Conservation (phyloP, 2,113 vertebrate genomes). For the Naja naja region DNA sequence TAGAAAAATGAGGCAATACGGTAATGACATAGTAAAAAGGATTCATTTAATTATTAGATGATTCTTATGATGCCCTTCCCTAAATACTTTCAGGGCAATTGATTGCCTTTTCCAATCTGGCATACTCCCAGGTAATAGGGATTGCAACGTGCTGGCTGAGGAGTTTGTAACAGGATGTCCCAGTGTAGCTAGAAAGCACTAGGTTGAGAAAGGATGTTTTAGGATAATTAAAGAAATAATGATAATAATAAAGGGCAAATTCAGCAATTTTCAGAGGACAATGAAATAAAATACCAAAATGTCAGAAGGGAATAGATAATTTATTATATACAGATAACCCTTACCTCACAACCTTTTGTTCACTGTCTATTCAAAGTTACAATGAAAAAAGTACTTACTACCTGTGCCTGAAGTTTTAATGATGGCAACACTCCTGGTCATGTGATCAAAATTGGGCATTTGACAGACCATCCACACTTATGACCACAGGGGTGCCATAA, state of each 20-base stretch:
- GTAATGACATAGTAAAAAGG: not conserved
- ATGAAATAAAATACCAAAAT: not conserved
- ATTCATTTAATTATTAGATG: not conserved
- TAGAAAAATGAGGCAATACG: not conserved
- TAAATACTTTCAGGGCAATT: not conserved
- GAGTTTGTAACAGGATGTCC: not conserved
- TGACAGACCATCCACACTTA: not conserved
- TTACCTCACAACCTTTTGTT: not conserved
- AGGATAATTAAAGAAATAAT: not conserved
- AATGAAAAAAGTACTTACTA: not conserved
- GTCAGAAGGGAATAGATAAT: not conserved
- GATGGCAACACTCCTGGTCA: not conserved
- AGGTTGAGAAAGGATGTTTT: not conserved
- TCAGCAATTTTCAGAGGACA: not conserved
- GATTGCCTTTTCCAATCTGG: not conserved
- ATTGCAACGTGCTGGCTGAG: not conserved
- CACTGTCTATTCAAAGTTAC: not conserved
- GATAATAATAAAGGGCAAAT: not conserved
- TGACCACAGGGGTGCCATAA: not conserved
- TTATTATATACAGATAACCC: not conserved
- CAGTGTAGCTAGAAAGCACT: not conserved
- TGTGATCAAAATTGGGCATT: not conserved
- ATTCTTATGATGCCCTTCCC: not conserved
- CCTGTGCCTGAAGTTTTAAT: not conserved
- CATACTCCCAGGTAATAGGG: not conserved